phyloP scores from a whole-genome alignment of 2,797 vertebrate genomes.

The Forpus xanthops region DNA sequence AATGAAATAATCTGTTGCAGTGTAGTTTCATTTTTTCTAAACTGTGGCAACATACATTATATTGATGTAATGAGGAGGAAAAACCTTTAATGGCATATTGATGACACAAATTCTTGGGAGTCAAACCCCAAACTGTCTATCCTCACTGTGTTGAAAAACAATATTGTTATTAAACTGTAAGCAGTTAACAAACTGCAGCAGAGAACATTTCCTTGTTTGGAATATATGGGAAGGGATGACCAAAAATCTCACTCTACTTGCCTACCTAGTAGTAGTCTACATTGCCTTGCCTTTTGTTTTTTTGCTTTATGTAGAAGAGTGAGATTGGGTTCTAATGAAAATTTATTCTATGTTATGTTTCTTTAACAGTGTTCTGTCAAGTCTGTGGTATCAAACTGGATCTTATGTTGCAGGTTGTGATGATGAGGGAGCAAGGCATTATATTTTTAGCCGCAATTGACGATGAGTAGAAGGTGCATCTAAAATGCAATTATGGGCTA shows the following conservation, averaged over 20 bases:
- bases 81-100: background rate
- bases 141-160: background rate
- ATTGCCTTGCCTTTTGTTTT: background rate
- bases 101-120: background rate
- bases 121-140: background rate
- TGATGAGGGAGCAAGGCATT: background rate
- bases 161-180: background rate
- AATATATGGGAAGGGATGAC: background rate
- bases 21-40: background rate
- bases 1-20: background rate
- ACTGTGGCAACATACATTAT: background rate
- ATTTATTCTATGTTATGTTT: background rate
- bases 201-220: background rate
- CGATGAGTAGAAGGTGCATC: background rate
- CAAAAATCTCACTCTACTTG: background rate
- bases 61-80: background rate
- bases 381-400: background rate
- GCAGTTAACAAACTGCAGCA: background rate
- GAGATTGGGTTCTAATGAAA: background rate
- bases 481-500: background rate
- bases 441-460: background rate
- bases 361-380: background rate
- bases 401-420: background rate
- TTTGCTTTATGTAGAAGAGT: background rate
- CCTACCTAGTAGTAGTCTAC: background rate